Evolutionary conservation across 1,140 invertebrate species (phyloP).

Genomic region (Bombus haemorrhoidalis): DNA sequence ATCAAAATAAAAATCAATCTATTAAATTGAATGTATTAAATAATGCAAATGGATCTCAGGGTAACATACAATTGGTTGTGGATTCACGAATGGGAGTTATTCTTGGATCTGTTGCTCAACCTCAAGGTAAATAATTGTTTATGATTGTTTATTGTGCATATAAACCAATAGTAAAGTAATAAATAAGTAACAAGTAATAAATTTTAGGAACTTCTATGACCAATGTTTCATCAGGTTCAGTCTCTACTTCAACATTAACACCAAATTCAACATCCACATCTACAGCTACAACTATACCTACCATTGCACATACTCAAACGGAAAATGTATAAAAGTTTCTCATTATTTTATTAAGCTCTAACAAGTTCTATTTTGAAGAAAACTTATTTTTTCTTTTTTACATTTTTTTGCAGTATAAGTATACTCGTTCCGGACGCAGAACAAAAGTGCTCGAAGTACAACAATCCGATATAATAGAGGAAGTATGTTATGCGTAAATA

Average conservation of each 20-base stretch:
- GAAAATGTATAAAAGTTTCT: conserved; percentile 60
- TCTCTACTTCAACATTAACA: conserved; percentile 14
- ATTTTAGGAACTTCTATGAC: conserved; percentile 56
- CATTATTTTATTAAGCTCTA: background rate
- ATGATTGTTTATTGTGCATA: background rate
- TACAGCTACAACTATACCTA: conserved; percentile 54
- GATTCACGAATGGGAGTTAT: conserved; percentile 82
- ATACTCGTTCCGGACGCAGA: conserved; percentile 63
- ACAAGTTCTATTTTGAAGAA: conserved; percentile 6
- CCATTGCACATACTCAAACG: conserved; percentile 57
- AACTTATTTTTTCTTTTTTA: background rate
- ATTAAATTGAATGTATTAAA: conserved; percentile 80
- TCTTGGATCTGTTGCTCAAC: conserved; percentile 79
- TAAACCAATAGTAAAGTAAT: background rate
- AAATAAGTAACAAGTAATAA: background rate
- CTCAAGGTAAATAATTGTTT: conserved; percentile 69
- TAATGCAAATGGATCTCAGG: conserved; percentile 73
- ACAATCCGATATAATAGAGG: conserved; percentile 77
- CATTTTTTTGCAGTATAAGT: conserved; percentile 66
- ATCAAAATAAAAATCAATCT: conserved; percentile 72
- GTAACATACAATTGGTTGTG: conserved; percentile 83
- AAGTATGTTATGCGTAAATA: conserved; percentile 63
- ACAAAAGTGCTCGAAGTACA: conserved; percentile 68
- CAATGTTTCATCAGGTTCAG: conserved; percentile 29
- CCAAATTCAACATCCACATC: conserved; percentile 20